A percentile compares a stretch with the other conserved stretches of the same genome.
These are phyloP conservation scores for Drosophila saltans DNA, from an alignment of 1,140 invertebrate genomes.

Conservation along the genomic window DNA sequence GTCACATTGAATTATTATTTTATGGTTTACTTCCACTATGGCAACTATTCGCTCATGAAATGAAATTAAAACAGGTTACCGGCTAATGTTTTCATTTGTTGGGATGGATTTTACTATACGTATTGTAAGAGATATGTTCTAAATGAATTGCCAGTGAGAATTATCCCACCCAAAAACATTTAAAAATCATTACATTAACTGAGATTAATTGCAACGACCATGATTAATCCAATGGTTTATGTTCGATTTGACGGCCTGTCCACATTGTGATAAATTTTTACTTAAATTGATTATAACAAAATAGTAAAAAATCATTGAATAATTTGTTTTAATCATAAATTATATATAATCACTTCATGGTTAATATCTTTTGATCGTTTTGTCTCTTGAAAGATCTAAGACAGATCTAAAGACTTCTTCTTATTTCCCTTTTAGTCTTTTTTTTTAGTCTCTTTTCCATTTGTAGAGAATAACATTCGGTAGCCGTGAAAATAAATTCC, in stretches of 20 bases:
- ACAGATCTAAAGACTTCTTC: too few species aligned
- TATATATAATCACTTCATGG: too few species aligned
- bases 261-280: background rate
- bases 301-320: background rate
- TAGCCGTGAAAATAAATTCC: constrained; percentile 1
- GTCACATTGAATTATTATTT: constrained; percentile 82
- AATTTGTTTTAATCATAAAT: background rate
- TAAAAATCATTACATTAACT: background rate
- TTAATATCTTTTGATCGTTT: background rate
- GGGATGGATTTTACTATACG: constrained; percentile 30
- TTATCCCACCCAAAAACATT: background rate
- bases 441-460: background rate
- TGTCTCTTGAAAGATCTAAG: too few species aligned
- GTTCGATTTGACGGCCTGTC: background rate
- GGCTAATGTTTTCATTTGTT: constrained; percentile 68
- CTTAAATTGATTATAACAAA: background rate
- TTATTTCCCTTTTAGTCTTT: background rate
- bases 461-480: background rate
- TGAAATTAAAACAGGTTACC: constrained; percentile 59
- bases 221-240: constrained; percentile 6
- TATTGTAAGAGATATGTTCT: background rate
- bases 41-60: constrained; percentile 41
- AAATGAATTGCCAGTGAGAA: background rate
- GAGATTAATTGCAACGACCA: background rate
- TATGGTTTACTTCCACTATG: constrained; percentile 45